These are phyloP conservation scores for Drosophila serrata DNA, from an alignment of 1,140 invertebrate genomes.

Conservation along the genomic window DNA sequence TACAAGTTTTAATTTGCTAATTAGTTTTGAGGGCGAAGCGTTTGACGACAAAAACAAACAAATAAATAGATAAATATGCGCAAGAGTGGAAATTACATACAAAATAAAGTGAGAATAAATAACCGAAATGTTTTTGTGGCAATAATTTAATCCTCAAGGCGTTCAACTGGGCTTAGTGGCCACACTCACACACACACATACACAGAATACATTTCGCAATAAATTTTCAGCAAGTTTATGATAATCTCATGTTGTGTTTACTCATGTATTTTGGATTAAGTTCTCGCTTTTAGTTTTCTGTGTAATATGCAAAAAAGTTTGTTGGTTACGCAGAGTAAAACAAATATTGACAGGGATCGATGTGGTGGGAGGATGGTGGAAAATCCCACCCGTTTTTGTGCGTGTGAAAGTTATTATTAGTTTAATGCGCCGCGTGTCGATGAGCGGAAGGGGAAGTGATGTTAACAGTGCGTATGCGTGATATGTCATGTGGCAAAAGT, in stretches of 20 bases:
- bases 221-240: slow-evolving; percentile 49
- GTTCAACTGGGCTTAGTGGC: slow-evolving; percentile 33
- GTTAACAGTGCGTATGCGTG: slow-evolving; percentile 39
- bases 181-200: too few relatives aligned
- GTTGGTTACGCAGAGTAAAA: slow-evolving; percentile 4
- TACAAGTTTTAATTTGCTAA: slow-evolving; percentile 55
- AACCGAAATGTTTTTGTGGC: slow-evolving; percentile 35
- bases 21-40: slow-evolving; percentile 35
- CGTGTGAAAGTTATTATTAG: slow-evolving; percentile 49
- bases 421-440: slow-evolving; percentile 28
- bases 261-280: slow-evolving; percentile 53
- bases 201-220: slow-evolving; percentile 34
- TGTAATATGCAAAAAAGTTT: slow-evolving; percentile 50
- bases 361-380: not conserved
- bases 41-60: slow-evolving; percentile 43
- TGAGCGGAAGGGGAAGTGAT: not conserved
- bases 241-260: slow-evolving; percentile 59
- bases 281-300: slow-evolving; percentile 48
- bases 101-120: slow-evolving; percentile 31
- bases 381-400: slow-evolving; percentile 10
- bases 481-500: slow-evolving; percentile 49
- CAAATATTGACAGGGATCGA: slow-evolving; percentile 46
- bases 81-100: not conserved
- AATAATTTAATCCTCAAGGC: slow-evolving; percentile 41
- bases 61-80: slow-evolving; percentile 35